phyloP scores from a whole-genome alignment of 2,797 vertebrate species.

The Gorsachius magnificus region DNA sequence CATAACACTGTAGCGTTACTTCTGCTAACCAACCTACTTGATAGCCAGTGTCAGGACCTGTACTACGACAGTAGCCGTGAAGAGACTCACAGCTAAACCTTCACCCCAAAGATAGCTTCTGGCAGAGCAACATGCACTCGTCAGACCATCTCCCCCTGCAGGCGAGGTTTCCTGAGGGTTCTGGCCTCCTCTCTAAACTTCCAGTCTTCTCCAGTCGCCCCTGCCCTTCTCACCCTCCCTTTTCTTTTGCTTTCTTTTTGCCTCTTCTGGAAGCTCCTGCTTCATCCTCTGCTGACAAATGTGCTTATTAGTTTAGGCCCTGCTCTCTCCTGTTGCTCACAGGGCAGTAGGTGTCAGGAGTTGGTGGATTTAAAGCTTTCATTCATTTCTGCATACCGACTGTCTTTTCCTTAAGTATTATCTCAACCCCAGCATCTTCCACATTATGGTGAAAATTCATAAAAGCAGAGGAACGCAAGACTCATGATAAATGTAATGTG shows the following conservation, averaged over 20 bases:
- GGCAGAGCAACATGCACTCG: neutral
- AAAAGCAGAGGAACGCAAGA: neutral
- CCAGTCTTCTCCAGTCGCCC: neutral
- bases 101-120: no score
- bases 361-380: neutral
- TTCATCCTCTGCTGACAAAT: neutral
- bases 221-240: neutral
- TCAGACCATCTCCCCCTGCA: neutral
- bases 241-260: neutral
- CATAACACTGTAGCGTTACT: no score
- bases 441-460: neutral
- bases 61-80: neutral
- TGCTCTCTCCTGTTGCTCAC: neutral
- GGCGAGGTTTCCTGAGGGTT: neutral
- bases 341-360: neutral
- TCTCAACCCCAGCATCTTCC: neutral
- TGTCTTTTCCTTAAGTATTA: neutral
- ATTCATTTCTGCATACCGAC: neutral
- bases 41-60: neutral
- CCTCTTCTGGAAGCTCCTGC: neutral
- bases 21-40: neutral
- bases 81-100: neutral
- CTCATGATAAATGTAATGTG: accelerated
- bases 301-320: neutral
- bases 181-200: neutral